Evolutionary conservation across 1,140 invertebrate species (phyloP).

Genomic region (Parapsyche elsis): DNA sequence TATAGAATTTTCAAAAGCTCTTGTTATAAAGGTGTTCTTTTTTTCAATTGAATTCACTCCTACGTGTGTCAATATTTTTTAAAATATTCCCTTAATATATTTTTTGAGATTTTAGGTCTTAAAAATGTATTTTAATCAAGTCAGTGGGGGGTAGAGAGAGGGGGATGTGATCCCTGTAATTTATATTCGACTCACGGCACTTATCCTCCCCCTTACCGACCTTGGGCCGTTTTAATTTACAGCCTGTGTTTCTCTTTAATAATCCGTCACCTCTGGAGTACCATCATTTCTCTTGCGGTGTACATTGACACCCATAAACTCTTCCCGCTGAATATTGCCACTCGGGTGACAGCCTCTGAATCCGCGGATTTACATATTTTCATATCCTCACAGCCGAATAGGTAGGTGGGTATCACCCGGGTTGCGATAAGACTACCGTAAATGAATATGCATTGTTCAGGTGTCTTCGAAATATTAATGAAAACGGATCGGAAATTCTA

Average conservation of each 20-base stretch:
- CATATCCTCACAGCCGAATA: background rate
- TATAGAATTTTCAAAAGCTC: no score
- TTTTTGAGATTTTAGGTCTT: no score
- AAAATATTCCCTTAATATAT: no score
- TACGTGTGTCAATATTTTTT: no score
- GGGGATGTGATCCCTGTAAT: constrained; percentile 20
- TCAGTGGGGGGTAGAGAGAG: background rate
- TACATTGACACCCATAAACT: background rate
- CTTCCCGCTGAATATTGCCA: constrained; percentile 11
- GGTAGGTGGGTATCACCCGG: background rate
- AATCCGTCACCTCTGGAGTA: constrained; percentile 33
- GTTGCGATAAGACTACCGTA: background rate
- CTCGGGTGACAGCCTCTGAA: background rate
- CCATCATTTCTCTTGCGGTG: background rate
- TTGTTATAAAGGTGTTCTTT: no score
- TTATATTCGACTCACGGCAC: constrained; percentile 22
- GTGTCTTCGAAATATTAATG: background rate
- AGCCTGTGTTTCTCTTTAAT: constrained; percentile 36
- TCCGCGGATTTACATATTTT: constrained; percentile 38
- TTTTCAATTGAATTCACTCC: no score
- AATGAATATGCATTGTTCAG: constrained; percentile 18
- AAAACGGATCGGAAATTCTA: no score
- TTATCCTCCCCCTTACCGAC: constrained; percentile 5
- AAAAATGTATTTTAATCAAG: constrained; percentile 34
- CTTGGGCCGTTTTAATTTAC: constrained; percentile 39